phyloP scores from a whole-genome alignment of 1,140 invertebrate species.

The Bombus superbus region DNA sequence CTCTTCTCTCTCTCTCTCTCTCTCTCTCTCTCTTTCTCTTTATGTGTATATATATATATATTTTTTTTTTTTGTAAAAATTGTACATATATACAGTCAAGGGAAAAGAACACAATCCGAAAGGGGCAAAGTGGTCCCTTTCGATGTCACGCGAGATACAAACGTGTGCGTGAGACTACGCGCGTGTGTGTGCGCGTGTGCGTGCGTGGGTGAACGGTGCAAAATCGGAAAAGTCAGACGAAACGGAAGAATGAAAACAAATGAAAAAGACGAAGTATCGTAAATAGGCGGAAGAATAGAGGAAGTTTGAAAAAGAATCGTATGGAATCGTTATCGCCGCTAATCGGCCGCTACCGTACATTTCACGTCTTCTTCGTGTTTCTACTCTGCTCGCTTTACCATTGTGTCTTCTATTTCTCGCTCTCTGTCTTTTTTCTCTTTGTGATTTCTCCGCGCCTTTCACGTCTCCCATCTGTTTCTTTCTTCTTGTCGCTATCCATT shows the following conservation, averaged over 20 bases:
- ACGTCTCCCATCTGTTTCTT: conserved; percentile 7
- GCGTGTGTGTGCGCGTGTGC: conserved; percentile 54
- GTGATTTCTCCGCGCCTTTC: conserved; percentile 18
- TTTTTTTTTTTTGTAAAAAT: not conserved
- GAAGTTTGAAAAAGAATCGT: not conserved
- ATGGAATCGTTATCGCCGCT: conserved; percentile 20
- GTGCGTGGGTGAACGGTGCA: conserved; percentile 76
- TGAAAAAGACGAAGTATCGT: not conserved
- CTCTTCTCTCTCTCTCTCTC: not conserved
- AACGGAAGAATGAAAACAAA: not conserved
- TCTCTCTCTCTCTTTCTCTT: not conserved
- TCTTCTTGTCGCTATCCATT: not conserved
- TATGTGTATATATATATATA: not conserved
- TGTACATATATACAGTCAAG: conserved; percentile 24
- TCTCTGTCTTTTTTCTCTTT: conserved; percentile 39
- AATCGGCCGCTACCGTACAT: conserved; percentile 9
- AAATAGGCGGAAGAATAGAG: not conserved
- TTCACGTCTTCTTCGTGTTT: conserved; percentile 52
- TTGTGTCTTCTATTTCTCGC: not conserved
- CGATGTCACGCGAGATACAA: conserved; percentile 58
- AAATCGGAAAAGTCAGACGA: conserved; percentile 68
- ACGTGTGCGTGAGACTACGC: conserved; percentile 57
- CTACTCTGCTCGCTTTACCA: not conserved
- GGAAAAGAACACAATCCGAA: conserved; percentile 13
- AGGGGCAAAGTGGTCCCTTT: conserved; percentile 14